Conservation (phyloP, 2,113 vertebrate genomes). For the Galemys pyrenaicus region DNA sequence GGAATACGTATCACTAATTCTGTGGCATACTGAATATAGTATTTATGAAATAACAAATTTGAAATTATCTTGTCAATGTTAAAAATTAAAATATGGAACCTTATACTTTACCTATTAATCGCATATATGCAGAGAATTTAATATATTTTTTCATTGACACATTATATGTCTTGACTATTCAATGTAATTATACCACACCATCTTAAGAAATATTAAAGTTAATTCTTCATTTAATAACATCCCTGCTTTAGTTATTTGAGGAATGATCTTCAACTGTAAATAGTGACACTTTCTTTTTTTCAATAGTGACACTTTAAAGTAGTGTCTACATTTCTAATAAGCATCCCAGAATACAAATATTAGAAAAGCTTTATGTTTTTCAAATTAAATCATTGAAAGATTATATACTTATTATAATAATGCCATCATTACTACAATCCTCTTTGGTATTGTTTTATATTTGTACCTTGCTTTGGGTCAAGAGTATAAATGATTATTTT, state of each 20-base stretch:
- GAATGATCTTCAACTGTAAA: neutral
- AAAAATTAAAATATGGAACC: neutral
- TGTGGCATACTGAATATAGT: neutral
- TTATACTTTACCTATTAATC: neutral
- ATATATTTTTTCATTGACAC: neutral
- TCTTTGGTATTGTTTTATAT: slow-evolving; percentile 34
- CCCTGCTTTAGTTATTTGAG: neutral
- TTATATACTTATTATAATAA: neutral
- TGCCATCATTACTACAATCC: neutral
- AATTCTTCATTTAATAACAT: neutral
- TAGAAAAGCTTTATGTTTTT: neutral
- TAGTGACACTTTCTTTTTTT: neutral
- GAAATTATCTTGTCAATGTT: neutral
- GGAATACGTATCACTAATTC: neutral
- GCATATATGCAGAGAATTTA: neutral
- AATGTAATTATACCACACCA: neutral
- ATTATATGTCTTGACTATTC: neutral
- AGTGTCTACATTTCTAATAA: slow-evolving; percentile 34
- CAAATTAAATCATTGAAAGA: neutral
- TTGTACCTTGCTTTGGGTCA: neutral
- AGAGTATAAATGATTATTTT: neutral
- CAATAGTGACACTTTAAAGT: neutral
- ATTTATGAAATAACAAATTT: neutral
- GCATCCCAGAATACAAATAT: neutral
- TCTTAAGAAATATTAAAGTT: neutral